Conservation (phyloP, 1,140 invertebrate species). For the Zaprionus taronus region DNA sequence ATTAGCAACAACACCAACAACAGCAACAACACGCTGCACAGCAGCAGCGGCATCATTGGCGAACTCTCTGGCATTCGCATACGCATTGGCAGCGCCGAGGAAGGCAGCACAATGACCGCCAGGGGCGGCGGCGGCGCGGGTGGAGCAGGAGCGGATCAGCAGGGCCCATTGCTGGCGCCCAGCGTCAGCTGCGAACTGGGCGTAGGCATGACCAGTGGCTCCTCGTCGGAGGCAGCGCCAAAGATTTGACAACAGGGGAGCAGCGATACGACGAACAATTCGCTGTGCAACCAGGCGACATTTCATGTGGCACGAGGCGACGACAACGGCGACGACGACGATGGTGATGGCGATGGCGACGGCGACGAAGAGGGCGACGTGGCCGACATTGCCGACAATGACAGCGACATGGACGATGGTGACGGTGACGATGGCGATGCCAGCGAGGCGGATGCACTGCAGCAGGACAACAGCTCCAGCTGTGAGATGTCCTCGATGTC, state of each 20-base stretch:
- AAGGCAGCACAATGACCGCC: not conserved
- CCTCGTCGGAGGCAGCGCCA: constrained; percentile 65
- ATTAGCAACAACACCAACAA: constrained; percentile 61
- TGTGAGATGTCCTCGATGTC: constrained; percentile 82
- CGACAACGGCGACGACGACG: not conserved
- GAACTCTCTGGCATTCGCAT: constrained; percentile 55
- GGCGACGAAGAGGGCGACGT: constrained; percentile 8
- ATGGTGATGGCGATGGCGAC: not conserved
- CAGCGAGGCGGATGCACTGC: constrained; percentile 46
- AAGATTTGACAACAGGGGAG: constrained; percentile 84
- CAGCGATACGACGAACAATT: constrained; percentile 63
- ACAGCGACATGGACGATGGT: not conserved
- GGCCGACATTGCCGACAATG: constrained; percentile 22
- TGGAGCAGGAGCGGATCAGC: constrained; percentile 1
- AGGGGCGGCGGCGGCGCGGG: constrained; percentile 12
- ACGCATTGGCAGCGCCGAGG: constrained; percentile 50
- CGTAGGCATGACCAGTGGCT: constrained; percentile 67
- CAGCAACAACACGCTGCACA: constrained; percentile 79
- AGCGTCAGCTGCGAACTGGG: constrained; percentile 72
- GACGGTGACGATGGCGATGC: constrained; percentile 23
- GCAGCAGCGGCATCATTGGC: constrained; percentile 56
- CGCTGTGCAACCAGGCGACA: constrained; percentile 62
- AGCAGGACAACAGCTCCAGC: constrained; percentile 60
- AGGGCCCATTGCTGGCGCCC: constrained; percentile 29
- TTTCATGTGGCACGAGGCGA: constrained; percentile 30